phyloP scores from a whole-genome alignment of 2,797 vertebrate genomes.

The Sibirionetta formosa region DNA sequence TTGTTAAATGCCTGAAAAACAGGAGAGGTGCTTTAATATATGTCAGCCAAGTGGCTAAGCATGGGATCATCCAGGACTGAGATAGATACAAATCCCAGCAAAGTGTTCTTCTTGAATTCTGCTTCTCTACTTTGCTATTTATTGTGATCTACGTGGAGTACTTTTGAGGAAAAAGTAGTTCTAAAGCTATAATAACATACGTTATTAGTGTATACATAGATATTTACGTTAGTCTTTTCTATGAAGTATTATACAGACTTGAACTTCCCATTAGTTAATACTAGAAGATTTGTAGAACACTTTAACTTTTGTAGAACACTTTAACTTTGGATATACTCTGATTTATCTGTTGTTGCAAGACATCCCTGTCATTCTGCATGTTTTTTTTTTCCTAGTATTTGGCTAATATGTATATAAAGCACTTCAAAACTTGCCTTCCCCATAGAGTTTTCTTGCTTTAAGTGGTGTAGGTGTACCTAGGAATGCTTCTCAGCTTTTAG shows the following conservation, averaged over 20 bases:
- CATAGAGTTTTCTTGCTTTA: background rate
- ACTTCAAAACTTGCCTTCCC: background rate
- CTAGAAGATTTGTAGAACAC: background rate
- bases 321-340: background rate
- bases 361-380: background rate
- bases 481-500: background rate
- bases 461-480: background rate
- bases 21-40: background rate
- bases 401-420: background rate
- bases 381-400: background rate
- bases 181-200: accelerated
- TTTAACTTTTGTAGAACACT: background rate
- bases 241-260: accelerated
- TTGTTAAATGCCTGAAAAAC: background rate
- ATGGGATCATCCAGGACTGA: background rate
- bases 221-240: accelerated
- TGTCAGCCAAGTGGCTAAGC: accelerated
- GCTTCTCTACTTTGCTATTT: background rate
- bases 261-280: background rate
- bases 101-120: background rate
- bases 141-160: background rate
- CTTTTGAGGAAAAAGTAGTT: background rate
- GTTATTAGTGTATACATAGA: background rate
- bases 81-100: background rate
- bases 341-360: background rate